Evolutionary conservation across 2,888 invertebrate species (phyloP), one percentile per base, ranked within the genome.

Genomic region (Vesta saturnalis): DNA sequence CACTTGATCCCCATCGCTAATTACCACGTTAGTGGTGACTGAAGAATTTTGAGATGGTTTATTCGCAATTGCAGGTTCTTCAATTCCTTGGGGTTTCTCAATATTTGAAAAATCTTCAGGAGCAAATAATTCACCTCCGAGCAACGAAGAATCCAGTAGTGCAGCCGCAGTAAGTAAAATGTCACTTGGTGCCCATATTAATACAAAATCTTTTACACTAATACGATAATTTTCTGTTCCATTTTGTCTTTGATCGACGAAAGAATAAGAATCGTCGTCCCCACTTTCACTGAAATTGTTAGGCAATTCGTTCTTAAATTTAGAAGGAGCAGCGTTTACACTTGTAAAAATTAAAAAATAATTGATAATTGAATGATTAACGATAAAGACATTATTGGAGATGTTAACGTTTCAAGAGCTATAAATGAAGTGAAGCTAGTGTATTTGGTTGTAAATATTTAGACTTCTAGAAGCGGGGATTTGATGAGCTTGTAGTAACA

Each of bases 231-330:
- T 94, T 76, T 92, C 92, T 0, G 89, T 85, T 0, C 94, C 94
- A 79, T 93, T 93, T 80, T 94, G 94, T 5, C 93, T 84, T 79
- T 94, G 92, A 82, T 94, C 93, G 80, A 85, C 84, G 18, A 85
- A 30, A 56, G 14, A 8, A 14, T 12, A 14, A 8, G 21, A 72
- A 57, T 60, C 56, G n/a, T 57, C 21, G 4, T 15, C 16, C 1
- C 22, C 46, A 22, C n/a, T 52, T 46, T 59, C 59, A 52, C 52
- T 52, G 8, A 21, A 16, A 56, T 63, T 56, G 46, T 22, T 49
- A 23, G 30, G 6, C 12, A n/a, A 1, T 52, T 35, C 39, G 21
- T 18, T n/a, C 46, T 46, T 21, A n/a, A 21, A 60, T n/a, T 56
- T 22, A 16, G 47, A 23, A 4, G 68, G 68, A n/a, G 68, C 68